Base-by-base conservation (phyloP, 1,140 invertebrate species). In the Leptopilina clavipes region DNA sequence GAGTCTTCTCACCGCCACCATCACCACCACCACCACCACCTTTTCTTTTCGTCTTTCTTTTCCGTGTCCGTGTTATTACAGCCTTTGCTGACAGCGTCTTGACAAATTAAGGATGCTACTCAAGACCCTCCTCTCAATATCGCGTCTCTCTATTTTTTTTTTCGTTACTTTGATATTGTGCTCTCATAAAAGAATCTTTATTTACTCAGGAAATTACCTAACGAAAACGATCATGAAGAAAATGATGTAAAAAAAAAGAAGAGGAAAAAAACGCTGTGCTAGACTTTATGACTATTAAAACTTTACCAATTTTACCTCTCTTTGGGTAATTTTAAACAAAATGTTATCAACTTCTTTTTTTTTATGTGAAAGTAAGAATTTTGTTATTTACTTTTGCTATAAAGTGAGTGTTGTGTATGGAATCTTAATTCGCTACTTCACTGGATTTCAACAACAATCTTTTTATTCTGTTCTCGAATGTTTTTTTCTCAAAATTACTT, bases 81-180 rank as follows among this genome's bases (percentile, higher is more conserved):
- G 40, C 19, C 17, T n/a, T 31, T 76, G 72, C 43, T 77, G 78
- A 79, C 81, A 79, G 72, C 44, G 70, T 76, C 43, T 76, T 76
- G 84, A 81, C 75, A 82, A 85, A 86, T 86, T 83, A 79, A 85
- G 77, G 79, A 79, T 56, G 77, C 79, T 59, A 19, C 22, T 25
- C 56, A 59, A 31, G 59, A n/a, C 59, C 22, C 59, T 65, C 56
- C 56, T 65, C 59, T 65, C 59, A 65, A 65, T 65, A n/a, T 65
- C 59, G 19, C 22, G 14, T 65, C 59, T 65, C 59, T 31, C n/a
- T n/a, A n/a, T n/a, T n/a, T n/a, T n/a, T 0, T 65, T 65, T 31
- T 65, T 65, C 18, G 14, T 14, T 31, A 37, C 12, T 31, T n/a
- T 25, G 14, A 59, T 59, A 59, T 59, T 59, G 44, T 45, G 56